phyloP scores from a whole-genome alignment of 2,888 invertebrate genomes.

The Noctua janthina region DNA sequence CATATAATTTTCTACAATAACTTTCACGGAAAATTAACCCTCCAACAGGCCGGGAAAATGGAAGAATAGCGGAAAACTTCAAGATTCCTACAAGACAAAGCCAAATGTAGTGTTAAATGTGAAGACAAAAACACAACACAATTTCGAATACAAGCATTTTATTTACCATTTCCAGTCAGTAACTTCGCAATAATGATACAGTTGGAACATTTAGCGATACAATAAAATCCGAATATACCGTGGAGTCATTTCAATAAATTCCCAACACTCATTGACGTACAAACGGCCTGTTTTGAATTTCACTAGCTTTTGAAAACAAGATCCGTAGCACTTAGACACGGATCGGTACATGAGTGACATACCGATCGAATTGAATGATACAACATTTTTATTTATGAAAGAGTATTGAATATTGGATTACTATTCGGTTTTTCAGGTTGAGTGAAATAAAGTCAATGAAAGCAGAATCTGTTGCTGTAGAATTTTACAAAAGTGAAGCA shows the following conservation, averaged over 20 bases:
- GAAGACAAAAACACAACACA: constrained; percentile 29
- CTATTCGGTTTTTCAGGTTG: not conserved
- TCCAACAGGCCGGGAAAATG: constrained; percentile 3
- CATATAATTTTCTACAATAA: not conserved
- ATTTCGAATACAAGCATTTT: constrained; percentile 57
- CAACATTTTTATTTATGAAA: constrained; percentile 25
- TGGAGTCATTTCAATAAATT: constrained; percentile 85
- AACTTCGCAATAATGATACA: constrained; percentile 66
- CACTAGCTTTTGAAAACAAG: constrained; percentile 85
- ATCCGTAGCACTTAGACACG: constrained; percentile 87
- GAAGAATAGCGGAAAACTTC: constrained; percentile 28
- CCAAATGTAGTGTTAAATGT: constrained; percentile 56
- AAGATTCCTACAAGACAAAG: constrained; percentile 29
- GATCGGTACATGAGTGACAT: constrained; percentile 76
- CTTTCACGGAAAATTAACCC: constrained; percentile 17
- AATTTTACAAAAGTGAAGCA: not conserved
- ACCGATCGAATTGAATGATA: constrained; percentile 59
- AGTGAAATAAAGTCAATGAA: not conserved
- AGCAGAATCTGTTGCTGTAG: not conserved
- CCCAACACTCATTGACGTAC: constrained; percentile 80
- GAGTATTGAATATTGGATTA: not conserved
- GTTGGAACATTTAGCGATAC: constrained; percentile 67
- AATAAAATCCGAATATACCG: constrained; percentile 77
- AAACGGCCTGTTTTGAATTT: constrained; percentile 89
- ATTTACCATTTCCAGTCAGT: constrained; percentile 58